Conservation (phyloP, 2,888 invertebrate genomes). For the Erebia ligea region DNA sequence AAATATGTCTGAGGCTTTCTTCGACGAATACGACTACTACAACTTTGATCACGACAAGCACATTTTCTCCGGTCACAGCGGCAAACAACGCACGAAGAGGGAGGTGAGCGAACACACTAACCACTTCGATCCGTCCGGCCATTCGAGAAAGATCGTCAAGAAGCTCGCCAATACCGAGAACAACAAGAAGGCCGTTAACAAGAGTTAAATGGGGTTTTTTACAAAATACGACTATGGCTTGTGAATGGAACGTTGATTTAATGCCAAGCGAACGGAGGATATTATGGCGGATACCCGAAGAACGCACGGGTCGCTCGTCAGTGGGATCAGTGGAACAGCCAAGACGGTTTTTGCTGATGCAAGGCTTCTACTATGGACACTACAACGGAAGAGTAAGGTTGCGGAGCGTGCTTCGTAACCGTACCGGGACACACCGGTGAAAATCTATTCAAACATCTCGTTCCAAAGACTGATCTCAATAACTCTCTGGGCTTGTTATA, state of each 20-base stretch:
- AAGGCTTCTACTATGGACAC: slow-evolving; percentile 67
- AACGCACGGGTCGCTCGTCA: slow-evolving; percentile 63
- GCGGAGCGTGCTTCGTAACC: slow-evolving; percentile 52
- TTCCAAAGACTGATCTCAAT: slow-evolving; percentile 75
- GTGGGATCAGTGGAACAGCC: slow-evolving; percentile 79
- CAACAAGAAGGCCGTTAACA: slow-evolving; percentile 85
- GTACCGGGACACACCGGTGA: slow-evolving; percentile 44
- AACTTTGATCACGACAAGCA: slow-evolving; percentile 97
- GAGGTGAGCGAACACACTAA: slow-evolving; percentile 95
- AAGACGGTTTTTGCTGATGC: slow-evolving; percentile 67
- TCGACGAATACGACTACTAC: slow-evolving; percentile 97
- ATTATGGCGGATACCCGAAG: slow-evolving; percentile 74
- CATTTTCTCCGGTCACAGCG: slow-evolving; percentile 93
- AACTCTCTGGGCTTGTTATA: slow-evolving; percentile 74
- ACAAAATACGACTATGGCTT: slow-evolving; percentile 64
- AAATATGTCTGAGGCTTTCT: slow-evolving; percentile 92
- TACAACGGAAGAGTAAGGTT: slow-evolving; percentile 53
- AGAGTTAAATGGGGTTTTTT: slow-evolving; percentile 57
- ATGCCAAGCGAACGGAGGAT: slow-evolving; percentile 74
- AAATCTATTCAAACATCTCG: slow-evolving; percentile 61
- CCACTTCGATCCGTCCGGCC: slow-evolving; percentile 95
- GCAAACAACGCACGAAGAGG: slow-evolving; percentile 95
- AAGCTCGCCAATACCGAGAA: slow-evolving; percentile 93
- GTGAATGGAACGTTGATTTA: slow-evolving; percentile 66
- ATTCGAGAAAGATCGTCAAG: slow-evolving; percentile 95